Evolutionary conservation across 2,797 vertebrate genomes (phyloP).

Genomic region (Malurus leucopterus): DNA sequence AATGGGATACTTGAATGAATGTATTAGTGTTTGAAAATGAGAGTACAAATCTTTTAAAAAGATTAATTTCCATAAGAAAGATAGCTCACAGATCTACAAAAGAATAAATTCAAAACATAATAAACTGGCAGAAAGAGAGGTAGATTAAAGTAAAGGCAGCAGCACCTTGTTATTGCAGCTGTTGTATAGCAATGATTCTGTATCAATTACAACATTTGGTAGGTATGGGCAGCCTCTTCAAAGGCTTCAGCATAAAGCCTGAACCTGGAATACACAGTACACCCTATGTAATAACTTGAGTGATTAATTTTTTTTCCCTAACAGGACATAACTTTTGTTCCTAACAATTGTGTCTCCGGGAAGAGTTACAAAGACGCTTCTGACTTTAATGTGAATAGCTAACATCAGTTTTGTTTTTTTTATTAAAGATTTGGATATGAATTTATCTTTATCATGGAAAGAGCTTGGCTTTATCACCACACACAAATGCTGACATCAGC

Average conservation of each 20-base stretch:
- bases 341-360: conserved; percentile 78
- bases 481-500: conserved; percentile 69
- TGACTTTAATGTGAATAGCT: conserved; percentile 63
- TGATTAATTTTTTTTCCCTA: conserved; percentile 75
- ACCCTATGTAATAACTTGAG: conserved; percentile 79
- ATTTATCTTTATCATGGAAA: conserved; percentile 78
- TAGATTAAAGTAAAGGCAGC: conserved; percentile 90
- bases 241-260: conserved; percentile 76
- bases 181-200: conserved; percentile 80
- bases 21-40: conserved; percentile 90
- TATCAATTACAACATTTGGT: conserved; percentile 91
- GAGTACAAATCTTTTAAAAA: conserved; percentile 85
- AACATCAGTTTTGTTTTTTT: conserved; percentile 61
- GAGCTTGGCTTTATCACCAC: conserved; percentile 65
- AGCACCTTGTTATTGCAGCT: conserved; percentile 91
- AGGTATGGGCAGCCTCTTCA: conserved; percentile 83
- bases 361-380: conserved; percentile 65
- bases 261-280: conserved; percentile 77
- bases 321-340: conserved; percentile 81
- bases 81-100: conserved; percentile 90
- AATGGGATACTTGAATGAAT: conserved; percentile 91
- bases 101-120: conserved; percentile 92
- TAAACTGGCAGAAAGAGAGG: conserved; percentile 84
- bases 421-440: conserved; percentile 77
- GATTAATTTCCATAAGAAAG: conserved; percentile 99